Conservation (phyloP, 2,888 invertebrate genomes). For the Eustalomyia histrio region DNA sequence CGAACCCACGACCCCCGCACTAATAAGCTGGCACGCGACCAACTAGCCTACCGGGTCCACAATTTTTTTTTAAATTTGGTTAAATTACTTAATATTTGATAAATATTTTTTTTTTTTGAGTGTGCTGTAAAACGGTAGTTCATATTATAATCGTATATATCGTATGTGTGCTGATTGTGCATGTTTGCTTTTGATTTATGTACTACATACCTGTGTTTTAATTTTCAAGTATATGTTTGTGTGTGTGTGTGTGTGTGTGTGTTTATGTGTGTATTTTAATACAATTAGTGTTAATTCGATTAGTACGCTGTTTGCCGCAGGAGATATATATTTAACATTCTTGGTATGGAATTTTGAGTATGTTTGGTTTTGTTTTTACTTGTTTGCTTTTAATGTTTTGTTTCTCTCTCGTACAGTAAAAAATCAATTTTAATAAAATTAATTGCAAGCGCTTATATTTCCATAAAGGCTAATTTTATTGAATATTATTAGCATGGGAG, state of each 20-base stretch:
- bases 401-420: not conserved
- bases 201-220: not conserved
- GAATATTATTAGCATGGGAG: not conserved
- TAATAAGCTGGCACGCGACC: too few relatives aligned
- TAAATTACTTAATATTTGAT: too few relatives aligned
- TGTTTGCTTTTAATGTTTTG: not conserved
- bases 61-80: too few relatives aligned
- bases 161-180: not conserved
- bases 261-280: too few relatives aligned
- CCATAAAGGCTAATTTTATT: not conserved
- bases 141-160: not conserved
- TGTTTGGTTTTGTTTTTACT: not conserved
- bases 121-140: not conserved
- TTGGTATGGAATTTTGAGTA: slow-evolving; percentile 2
- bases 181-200: not conserved
- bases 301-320: slow-evolving; percentile 34
- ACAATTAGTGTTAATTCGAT: slow-evolving; percentile 54
- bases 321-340: slow-evolving; percentile 20
- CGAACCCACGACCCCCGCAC: too few relatives aligned
- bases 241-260: not conserved
- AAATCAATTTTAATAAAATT: slow-evolving; percentile 4
- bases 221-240: not conserved
- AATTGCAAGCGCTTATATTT: not conserved
- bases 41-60: too few relatives aligned
- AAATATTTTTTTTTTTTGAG: too few relatives aligned